phyloP scores from a whole-genome alignment of 2,113 vertebrate species.

The Myotis davidii region DNA sequence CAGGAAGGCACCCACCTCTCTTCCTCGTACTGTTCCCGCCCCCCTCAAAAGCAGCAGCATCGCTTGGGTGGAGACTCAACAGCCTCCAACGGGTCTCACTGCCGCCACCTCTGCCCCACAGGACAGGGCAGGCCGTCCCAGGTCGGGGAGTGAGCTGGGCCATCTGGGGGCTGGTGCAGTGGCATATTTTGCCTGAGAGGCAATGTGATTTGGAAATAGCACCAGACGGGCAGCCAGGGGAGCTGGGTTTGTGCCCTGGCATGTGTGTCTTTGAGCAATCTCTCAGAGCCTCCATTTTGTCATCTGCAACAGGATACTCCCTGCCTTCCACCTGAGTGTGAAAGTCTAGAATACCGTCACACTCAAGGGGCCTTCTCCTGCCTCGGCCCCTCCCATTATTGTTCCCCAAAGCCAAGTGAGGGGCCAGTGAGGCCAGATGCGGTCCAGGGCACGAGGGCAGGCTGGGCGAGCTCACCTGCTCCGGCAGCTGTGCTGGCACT shows the following conservation, averaged over 20 bases:
- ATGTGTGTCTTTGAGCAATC: rapidly evolving
- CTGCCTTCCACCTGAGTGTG: background rate
- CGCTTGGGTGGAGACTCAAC: rapidly evolving
- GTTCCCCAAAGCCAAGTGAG: background rate
- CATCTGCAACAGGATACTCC: too few relatives aligned
- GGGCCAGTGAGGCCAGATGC: background rate
- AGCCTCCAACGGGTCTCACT: too few relatives aligned
- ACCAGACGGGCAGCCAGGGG: background rate
- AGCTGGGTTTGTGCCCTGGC: background rate
- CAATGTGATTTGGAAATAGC: background rate
- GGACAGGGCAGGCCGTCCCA: background rate
- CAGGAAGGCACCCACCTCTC: background rate
- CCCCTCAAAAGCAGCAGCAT: background rate
- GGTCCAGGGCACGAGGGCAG: rapidly evolving
- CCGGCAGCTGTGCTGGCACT: background rate
- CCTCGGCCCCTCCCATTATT: background rate
- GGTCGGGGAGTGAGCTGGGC: too few relatives aligned
- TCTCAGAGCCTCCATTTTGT: background rate
- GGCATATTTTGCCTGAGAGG: background rate
- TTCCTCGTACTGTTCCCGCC: background rate
- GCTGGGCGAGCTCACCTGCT: background rate
- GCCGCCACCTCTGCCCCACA: background rate
- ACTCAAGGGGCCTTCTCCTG: background rate
- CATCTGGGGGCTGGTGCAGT: too few relatives aligned
- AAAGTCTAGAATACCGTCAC: background rate